phyloP scores from a whole-genome alignment of 2,113 vertebrate genomes.

The Hippocampus comes region DNA sequence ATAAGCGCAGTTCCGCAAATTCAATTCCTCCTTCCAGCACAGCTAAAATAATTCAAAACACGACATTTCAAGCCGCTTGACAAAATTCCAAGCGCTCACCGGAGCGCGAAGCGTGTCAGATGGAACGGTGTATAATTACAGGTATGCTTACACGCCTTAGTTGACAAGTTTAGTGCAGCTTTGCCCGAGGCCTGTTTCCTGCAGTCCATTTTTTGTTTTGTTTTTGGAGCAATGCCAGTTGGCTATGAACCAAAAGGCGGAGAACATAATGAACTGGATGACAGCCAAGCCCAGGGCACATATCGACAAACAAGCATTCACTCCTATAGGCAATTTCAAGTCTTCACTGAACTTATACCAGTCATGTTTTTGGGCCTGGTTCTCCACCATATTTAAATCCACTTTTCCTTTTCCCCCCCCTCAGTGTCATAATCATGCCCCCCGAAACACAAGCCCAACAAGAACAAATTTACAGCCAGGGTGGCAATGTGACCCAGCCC shows the following conservation, averaged over 20 bases:
- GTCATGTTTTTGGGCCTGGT: not conserved
- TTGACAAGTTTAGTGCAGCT: not conserved
- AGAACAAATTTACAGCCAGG: not conserved
- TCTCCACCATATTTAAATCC: not conserved
- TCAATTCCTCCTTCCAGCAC: not conserved
- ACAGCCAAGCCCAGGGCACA: not conserved
- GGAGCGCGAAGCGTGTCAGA: not conserved
- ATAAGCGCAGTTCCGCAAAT: too few relatives aligned
- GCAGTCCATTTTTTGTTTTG: not conserved
- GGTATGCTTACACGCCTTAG: not conserved
- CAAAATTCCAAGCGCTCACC: not conserved
- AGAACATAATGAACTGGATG: not conserved
- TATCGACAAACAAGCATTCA: not conserved
- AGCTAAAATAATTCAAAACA: not conserved
- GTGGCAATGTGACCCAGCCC: conserved; percentile 61
- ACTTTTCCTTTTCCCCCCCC: conserved; percentile 1
- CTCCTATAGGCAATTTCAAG: not conserved
- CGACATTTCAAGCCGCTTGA: not conserved
- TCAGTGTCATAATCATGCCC: conserved; percentile 82
- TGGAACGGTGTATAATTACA: not conserved
- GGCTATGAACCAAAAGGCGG: not conserved
- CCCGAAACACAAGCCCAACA: conserved; percentile 37
- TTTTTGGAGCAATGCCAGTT: not conserved
- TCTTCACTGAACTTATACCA: not conserved
- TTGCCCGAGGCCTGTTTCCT: not conserved